These are phyloP conservation scores for Hyalella azteca DNA, from an alignment of 2,888 invertebrate species.

Conservation along the genomic window DNA sequence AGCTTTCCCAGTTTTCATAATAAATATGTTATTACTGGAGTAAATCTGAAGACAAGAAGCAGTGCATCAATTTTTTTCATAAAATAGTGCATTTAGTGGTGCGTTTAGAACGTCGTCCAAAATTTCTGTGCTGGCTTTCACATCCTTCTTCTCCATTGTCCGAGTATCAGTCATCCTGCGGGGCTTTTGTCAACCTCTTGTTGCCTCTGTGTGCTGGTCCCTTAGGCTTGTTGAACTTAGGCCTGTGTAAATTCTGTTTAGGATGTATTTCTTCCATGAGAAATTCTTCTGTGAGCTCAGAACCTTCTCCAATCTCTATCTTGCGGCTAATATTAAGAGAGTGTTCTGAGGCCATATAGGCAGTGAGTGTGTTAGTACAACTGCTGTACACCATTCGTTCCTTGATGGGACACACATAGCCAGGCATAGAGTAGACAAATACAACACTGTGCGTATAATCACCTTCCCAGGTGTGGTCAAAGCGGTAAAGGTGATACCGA, in stretches of 20 bases:
- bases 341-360: conserved; percentile 71
- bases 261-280: conserved; percentile 94
- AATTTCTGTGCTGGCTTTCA: neutral
- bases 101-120: neutral
- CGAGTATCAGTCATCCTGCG: conserved; percentile 44
- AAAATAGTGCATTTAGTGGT: conserved; percentile 8
- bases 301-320: conserved; percentile 90
- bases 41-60: too few relatives aligned
- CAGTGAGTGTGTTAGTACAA: conserved; percentile 90
- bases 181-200: conserved; percentile 79
- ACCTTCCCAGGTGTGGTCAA: conserved; percentile 91
- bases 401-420: conserved; percentile 92
- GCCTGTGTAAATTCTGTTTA: conserved; percentile 82
- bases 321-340: conserved; percentile 63
- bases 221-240: conserved; percentile 95
- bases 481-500: conserved; percentile 89
- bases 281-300: conserved; percentile 87
- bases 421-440: conserved; percentile 86
- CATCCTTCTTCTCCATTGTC: conserved; percentile 11
- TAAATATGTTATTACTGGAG: neutral
- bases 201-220: conserved; percentile 93
- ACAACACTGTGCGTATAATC: conserved; percentile 80
- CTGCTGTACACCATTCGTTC: conserved; percentile 99
- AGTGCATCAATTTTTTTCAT: neutral
- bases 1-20: neutral